phyloP scores from a whole-genome alignment of 2,797 vertebrate genomes.

The Melanogrammus aeglefinus region DNA sequence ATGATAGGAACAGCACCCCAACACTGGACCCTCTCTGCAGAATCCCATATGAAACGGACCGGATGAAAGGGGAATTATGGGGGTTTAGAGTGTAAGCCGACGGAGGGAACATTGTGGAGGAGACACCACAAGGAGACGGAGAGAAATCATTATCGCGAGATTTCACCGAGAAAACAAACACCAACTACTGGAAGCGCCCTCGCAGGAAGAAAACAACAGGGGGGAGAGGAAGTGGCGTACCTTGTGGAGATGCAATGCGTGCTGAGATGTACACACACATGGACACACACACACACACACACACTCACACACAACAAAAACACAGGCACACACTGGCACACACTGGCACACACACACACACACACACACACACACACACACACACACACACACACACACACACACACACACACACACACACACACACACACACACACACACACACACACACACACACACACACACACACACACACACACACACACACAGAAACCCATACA shows the following conservation, averaged over 20 bases:
- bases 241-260: neutral
- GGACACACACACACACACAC: neutral
- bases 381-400: neutral
- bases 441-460: neutral
- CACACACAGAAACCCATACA: neutral
- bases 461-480: neutral
- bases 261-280: neutral
- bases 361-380: neutral
- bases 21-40: conserved; percentile 43
- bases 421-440: neutral
- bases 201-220: conserved; percentile 31
- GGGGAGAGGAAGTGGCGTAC: conserved; percentile 15
- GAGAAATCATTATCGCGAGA: conserved; percentile 30
- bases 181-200: neutral
- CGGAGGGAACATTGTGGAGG: conserved; percentile 66
- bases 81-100: conserved; percentile 63
- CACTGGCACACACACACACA: neutral
- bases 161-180: conserved; percentile 24
- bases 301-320: no score
- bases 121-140: conserved; percentile 35
- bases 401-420: no score
- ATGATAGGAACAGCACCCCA: neutral
- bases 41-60: conserved; percentile 53
- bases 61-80: conserved; percentile 62
- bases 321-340: no score